Base-by-base conservation (phyloP, 2,797 vertebrate genomes). In the Paramormyrops hopkinsi region DNA sequence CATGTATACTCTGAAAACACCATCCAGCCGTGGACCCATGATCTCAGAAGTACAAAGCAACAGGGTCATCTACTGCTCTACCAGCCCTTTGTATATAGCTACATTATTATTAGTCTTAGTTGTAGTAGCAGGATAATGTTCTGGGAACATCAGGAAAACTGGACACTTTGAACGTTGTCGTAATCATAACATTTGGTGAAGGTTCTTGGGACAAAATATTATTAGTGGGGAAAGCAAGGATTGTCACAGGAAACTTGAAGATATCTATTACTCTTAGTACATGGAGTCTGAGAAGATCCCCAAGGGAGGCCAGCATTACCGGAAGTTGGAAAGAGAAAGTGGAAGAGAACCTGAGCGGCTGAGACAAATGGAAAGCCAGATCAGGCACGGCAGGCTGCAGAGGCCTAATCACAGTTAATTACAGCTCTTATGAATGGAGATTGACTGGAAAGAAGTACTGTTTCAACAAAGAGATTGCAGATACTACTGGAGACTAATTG, bases 291-390 rank as follows among this genome's bases (percentile, higher is more conserved):
- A 46, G 76, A 53, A 53, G 25, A n/a, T 33, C 83, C 22, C 6
- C 48, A 3, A 3, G 83, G 11, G 46, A 29, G 46, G 83, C 25
- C 50, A 51, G 3, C 25, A 37, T 73, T 41, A 25, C 69, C 12
- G 76, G 89, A 29, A 86, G 48, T 17, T 41, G 73, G 88, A 76
- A 12, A 59, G 44, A 56, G 33, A 0, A 1, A 0, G 0, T 46
- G 22, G 37, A 44, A 54, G 59, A 0, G 73, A 0, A 3, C n/a
- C 0, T 51, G 62, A 29, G 73, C 73, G 86, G 90, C 11, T 5
- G 89, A 93, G 93, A 94, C 91, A 92, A 94, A 94, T 50, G 89
- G 93, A 91, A 89, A 90, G 90, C 90, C 89, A 92, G 92, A 93
- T 93, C 91, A 53, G 83, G 14, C 86, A 91, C 91, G 95, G 94